These are phyloP conservation scores for Melanchra persicariae DNA, from an alignment of 2,888 invertebrate genomes.

Conservation along the genomic window DNA sequence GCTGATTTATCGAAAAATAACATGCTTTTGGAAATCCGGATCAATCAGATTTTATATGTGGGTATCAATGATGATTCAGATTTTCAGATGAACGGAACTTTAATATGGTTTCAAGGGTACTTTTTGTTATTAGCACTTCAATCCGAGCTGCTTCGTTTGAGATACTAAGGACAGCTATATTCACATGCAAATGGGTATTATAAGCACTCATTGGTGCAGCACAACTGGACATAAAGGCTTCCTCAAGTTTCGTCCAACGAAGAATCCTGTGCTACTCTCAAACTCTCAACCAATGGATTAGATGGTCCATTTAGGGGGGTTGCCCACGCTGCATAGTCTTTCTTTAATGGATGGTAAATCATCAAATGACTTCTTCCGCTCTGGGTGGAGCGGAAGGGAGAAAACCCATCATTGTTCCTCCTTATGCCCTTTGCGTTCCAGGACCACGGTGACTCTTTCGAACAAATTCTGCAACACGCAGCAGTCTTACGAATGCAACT, in stretches of 20 bases:
- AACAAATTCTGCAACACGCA: too few species aligned
- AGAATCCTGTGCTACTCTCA: too few species aligned
- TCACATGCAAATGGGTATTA: background rate
- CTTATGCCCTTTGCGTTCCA: too few species aligned
- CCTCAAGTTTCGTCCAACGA: too few species aligned
- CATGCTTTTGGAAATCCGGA: conserved; percentile 4
- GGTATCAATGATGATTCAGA: background rate
- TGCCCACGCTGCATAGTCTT: background rate
- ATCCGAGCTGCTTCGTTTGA: background rate
- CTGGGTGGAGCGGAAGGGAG: too few species aligned
- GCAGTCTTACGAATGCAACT: conserved; percentile 2
- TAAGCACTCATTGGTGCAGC: background rate
- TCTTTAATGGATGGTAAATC: too few species aligned
- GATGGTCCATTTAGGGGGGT: background rate
- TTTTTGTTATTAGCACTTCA: background rate
- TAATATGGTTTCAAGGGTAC: background rate
- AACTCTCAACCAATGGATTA: too few species aligned
- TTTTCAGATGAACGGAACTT: background rate
- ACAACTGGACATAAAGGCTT: background rate
- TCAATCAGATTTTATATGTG: background rate
- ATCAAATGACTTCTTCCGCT: too few species aligned
- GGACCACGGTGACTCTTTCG: too few species aligned
- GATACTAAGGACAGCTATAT: background rate
- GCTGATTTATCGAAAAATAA: conserved; percentile 13
- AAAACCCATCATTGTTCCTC: too few species aligned